Evolutionary conservation across 64 coral and sea anemone species (phyloP).

Genomic region (Porites lutea): DNA sequence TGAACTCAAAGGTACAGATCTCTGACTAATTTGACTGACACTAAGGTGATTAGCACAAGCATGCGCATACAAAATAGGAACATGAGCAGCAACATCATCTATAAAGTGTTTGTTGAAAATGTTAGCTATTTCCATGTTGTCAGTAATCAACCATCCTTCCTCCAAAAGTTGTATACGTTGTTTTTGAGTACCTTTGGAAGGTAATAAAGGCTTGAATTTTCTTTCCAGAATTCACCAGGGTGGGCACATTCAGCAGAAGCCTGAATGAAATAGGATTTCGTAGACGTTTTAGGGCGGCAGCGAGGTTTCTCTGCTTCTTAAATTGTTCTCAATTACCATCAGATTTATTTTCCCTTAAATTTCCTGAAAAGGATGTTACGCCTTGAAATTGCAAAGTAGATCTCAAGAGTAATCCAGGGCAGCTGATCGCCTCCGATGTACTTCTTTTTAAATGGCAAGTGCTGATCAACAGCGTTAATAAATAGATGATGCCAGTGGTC

Average conservation of each 20-base stretch:
- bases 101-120: constrained; percentile 47
- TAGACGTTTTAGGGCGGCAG: constrained; percentile 44
- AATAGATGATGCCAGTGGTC: constrained; percentile 50
- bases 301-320: constrained; percentile 48
- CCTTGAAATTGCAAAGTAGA: constrained; percentile 23
- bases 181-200: constrained; percentile 11
- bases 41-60: constrained; percentile 37
- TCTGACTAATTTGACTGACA: constrained; percentile 33
- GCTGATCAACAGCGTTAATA: constrained; percentile 24
- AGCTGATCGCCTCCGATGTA: background rate
- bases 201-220: constrained; percentile 44
- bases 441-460: constrained; percentile 56
- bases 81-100: constrained; percentile 30
- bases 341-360: constrained; percentile 43
- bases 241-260: no score
- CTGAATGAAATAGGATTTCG: constrained; percentile 26
- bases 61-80: constrained; percentile 19
- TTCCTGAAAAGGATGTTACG: constrained; percentile 29
- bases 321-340: constrained; percentile 27
- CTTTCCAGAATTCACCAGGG: constrained; percentile 42
- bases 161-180: constrained; percentile 54
- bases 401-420: constrained; percentile 1
- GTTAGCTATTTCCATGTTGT: constrained; percentile 29
- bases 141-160: constrained; percentile 30
- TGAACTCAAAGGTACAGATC: background rate